Percentiles rank a stretch among this genome's conserved stretches.
Conservation (phyloP, 2,113 vertebrate genomes). For the Platysteira castanea region DNA sequence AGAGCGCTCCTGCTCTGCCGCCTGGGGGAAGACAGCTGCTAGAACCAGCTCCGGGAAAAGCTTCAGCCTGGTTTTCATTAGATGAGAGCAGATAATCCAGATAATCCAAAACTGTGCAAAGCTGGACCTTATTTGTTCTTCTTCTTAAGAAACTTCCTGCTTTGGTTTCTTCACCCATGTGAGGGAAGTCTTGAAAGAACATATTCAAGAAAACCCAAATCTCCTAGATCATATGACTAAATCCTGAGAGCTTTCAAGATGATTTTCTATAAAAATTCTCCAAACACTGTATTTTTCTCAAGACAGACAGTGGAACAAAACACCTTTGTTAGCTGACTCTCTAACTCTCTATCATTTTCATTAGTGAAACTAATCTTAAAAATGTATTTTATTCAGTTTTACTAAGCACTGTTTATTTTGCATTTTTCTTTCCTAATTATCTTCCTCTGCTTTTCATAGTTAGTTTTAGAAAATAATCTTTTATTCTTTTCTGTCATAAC, state of each 20-base stretch:
- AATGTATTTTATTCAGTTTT: neutral
- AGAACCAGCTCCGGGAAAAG: neutral
- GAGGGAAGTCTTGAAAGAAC: neutral
- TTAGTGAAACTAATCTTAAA: neutral
- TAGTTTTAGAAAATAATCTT: neutral
- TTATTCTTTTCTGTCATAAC: neutral
- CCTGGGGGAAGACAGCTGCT: neutral
- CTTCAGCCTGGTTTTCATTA: neutral
- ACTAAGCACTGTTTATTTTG: neutral
- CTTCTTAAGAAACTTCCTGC: neutral
- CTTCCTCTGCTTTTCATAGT: neutral
- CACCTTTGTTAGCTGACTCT: neutral
- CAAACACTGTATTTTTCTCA: neutral
- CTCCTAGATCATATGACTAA: neutral
- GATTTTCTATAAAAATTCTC: neutral
- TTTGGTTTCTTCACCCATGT: neutral
- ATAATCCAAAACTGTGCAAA: neutral
- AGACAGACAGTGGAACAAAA: neutral
- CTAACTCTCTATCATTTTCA: neutral
- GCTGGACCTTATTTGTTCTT: neutral
- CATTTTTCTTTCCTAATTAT: neutral
- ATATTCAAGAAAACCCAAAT: neutral
- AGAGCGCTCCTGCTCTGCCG: neutral
- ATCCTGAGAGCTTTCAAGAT: neutral
- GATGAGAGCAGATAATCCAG: neutral